Evolutionary conservation across 2,888 invertebrate genomes (phyloP).

Genomic region (Aspidiotus destructor): DNA sequence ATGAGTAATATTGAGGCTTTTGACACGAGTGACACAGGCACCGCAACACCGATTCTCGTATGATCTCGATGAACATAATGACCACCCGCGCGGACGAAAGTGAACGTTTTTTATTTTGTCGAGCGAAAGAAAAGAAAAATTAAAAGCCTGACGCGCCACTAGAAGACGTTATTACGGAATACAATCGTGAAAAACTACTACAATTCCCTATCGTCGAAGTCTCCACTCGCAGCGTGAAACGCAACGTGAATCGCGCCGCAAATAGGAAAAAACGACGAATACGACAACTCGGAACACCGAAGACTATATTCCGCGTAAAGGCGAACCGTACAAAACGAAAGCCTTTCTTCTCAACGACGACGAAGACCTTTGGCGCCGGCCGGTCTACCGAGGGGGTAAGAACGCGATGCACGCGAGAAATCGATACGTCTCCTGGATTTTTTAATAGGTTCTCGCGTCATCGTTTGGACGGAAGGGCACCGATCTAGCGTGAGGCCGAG

Average conservation of each 20-base stretch:
- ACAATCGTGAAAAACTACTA: too few species aligned
- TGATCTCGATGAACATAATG: constrained; percentile 77
- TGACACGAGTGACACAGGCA: constrained; percentile 90
- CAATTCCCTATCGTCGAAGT: too few species aligned
- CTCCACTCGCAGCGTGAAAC: too few species aligned
- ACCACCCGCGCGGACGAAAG: neutral
- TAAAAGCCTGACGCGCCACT: constrained; percentile 1
- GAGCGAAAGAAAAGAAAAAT: constrained; percentile 9
- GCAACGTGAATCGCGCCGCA: neutral
- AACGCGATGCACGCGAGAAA: constrained; percentile 6
- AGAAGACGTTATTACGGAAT: neutral
- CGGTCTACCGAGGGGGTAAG: constrained; percentile 29
- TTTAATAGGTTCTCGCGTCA: too few species aligned
- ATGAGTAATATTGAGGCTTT: constrained; percentile 49
- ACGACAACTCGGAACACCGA: neutral
- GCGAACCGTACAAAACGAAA: neutral
- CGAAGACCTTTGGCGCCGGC: constrained; percentile 22
- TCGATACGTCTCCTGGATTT: constrained; percentile 6
- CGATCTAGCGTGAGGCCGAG: too few species aligned
- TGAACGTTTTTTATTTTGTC: neutral
- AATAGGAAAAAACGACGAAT: neutral
- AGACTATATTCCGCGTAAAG: neutral
- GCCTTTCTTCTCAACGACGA: neutral
- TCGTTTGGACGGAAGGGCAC: too few species aligned
- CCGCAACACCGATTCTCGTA: constrained; percentile 84